Evolutionary conservation across 2,797 vertebrate genomes (phyloP).

Genomic region (Amniataba percoides): DNA sequence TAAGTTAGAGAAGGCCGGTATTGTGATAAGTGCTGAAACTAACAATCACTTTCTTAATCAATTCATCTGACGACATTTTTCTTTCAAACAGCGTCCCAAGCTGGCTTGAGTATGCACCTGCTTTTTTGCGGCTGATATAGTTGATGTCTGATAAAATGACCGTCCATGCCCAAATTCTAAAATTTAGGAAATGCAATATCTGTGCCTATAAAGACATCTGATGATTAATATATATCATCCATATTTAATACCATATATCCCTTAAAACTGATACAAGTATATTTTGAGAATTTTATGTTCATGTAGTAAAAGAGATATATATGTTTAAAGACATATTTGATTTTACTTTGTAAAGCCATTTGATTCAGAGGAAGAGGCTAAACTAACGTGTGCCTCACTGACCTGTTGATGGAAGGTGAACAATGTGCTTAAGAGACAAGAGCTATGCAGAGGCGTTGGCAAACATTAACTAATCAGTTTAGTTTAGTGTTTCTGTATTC

Average conservation of each 20-base stretch:
- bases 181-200: neutral
- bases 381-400: slow-evolving; percentile 4
- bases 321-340: neutral
- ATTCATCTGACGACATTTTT: neutral
- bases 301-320: neutral
- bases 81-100: neutral
- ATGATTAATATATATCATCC: neutral
- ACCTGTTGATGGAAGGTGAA: slow-evolving; percentile 13
- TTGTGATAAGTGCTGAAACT: neutral
- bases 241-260: too few species aligned
- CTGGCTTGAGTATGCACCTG: neutral
- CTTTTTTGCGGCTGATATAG: neutral
- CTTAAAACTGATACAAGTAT: neutral
- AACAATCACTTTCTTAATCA: neutral
- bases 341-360: neutral
- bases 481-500: neutral
- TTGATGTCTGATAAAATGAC: neutral
- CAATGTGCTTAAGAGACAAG: slow-evolving; percentile 15
- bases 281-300: neutral
- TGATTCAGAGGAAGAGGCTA: neutral
- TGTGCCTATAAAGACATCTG: neutral
- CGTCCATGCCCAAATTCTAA: neutral
- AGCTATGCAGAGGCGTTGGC: slow-evolving; percentile 19
- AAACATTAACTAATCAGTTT: slow-evolving; percentile 30
- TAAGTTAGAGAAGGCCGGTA: neutral